These are phyloP conservation scores for Vannuccia rotundouncinata DNA, from an alignment of 2,888 invertebrate species.

Conservation along the genomic window DNA sequence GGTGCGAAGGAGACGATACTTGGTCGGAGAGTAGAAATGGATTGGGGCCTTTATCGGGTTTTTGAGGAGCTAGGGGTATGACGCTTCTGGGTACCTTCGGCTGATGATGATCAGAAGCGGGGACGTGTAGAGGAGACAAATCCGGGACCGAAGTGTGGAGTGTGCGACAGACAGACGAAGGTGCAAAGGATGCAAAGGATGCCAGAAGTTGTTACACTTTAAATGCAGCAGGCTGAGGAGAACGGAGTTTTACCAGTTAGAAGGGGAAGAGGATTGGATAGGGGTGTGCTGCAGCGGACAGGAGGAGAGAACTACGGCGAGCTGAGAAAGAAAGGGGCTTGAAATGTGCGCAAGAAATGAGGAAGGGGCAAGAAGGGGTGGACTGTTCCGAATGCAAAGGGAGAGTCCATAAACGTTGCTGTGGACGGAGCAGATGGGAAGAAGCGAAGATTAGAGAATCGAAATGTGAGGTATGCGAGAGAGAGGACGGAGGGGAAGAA, in stretches of 20 bases:
- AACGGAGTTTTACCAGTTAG: background rate
- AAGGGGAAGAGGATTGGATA: background rate
- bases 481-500: background rate
- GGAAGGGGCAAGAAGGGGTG: background rate
- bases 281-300: background rate
- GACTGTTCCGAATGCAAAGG: background rate
- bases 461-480: background rate
- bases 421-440: background rate
- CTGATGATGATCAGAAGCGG: background rate
- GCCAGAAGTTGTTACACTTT: background rate
- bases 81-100: background rate
- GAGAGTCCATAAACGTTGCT: background rate
- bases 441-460: background rate
- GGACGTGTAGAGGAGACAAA: background rate
- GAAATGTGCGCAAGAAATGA: background rate
- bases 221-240: background rate
- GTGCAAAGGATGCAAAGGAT: background rate
- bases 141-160: background rate
- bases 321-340: background rate
- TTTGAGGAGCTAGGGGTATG: background rate
- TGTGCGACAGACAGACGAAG: background rate
- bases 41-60: background rate
- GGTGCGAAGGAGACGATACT: background rate
- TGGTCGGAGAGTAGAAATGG: background rate
- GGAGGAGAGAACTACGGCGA: background rate